Base-by-base conservation (phyloP, 2,888 invertebrate species). In the Acanthoscelides obtectus region DNA sequence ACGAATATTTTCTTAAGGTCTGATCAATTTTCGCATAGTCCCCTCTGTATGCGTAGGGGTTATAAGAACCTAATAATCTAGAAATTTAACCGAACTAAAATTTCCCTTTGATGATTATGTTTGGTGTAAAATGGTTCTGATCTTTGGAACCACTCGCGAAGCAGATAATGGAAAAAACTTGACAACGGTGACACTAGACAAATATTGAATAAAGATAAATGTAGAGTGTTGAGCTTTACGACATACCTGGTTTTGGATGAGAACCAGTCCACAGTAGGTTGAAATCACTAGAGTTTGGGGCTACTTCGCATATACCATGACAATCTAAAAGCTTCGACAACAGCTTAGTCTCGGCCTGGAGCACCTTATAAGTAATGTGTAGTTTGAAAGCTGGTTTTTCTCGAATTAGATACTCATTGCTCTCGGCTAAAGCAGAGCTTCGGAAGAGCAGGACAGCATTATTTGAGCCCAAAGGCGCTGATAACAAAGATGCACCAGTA, bases 211-310 rank as follows among this genome's bases (percentile, higher is more conserved):
- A n/a, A n/a, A n/a, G n/a, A n/a, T n/a, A n/a, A n/a, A n/a, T n/a
- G n/a, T n/a, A n/a, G n/a, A n/a, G n/a, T n/a, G n/a, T n/a, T n/a
- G n/a, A n/a, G n/a, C n/a, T 45, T 45, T 45, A 17, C 45, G 6
- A 25, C 75, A 75, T 75, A 83, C 96, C 96, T 22, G 97, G 95
- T 84, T 97, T 97, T 27, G 97, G 93, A 82, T 97, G 97, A 67
- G 94, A 91, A 22, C 97, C 97, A 45, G 96, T 95, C 98, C 98
- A 98, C 70, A 97, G 85, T 67, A 98, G 86, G 85, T 95, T 97
- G 85, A 93, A 97, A 82, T 92, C 91, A 22, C 88, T 87, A 71
- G 90, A 90, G 82, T 93, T 93, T 72, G 92, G 91, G 71, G 90
- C 80, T 20, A 91, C 89, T 86, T 95, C 95, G 68, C 87, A 87